phyloP scores from a whole-genome alignment of 1,140 invertebrate species.

The Anoplolepis gracilipes region DNA sequence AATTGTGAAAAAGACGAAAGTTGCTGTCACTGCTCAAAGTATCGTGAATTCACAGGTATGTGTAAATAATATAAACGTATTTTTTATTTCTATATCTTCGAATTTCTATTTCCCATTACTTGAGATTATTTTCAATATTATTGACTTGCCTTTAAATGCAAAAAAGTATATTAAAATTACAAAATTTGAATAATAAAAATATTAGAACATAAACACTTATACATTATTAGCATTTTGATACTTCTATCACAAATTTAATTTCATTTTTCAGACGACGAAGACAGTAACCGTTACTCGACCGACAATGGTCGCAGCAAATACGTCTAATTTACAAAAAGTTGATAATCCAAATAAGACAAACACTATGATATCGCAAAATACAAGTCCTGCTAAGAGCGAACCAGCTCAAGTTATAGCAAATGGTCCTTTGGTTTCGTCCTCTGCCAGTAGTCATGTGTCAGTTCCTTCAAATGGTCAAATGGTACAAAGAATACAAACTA shows the following conservation, averaged over 20 bases:
- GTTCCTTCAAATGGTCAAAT: conserved; percentile 79
- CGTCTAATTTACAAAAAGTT: conserved; percentile 73
- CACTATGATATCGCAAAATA: conserved; percentile 75
- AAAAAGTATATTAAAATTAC: background rate
- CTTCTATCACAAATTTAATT: background rate
- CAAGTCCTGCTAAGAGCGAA: conserved; percentile 79
- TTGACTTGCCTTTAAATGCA: background rate
- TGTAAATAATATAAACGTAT: conserved; percentile 5
- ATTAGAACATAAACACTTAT: background rate
- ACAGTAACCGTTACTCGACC: conserved; percentile 79
- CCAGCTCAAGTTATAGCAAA: conserved; percentile 73
- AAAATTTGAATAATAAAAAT: background rate
- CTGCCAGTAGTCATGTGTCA: conserved; percentile 75
- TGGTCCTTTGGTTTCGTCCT: conserved; percentile 73
- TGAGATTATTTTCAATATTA: conserved; percentile 2
- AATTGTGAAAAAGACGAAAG: conserved; percentile 81
- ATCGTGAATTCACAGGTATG: conserved; percentile 72
- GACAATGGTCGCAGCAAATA: conserved; percentile 69
- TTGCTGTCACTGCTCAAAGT: conserved; percentile 75
- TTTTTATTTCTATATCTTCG: conserved; percentile 2
- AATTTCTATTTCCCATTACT: background rate
- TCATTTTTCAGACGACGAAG: conserved; percentile 74
- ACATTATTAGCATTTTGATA: background rate
- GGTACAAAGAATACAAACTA: conserved; percentile 81
- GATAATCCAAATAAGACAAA: conserved; percentile 76